Conservation (phyloP, 2,888 invertebrate species). For the Perithous albicinctus region DNA sequence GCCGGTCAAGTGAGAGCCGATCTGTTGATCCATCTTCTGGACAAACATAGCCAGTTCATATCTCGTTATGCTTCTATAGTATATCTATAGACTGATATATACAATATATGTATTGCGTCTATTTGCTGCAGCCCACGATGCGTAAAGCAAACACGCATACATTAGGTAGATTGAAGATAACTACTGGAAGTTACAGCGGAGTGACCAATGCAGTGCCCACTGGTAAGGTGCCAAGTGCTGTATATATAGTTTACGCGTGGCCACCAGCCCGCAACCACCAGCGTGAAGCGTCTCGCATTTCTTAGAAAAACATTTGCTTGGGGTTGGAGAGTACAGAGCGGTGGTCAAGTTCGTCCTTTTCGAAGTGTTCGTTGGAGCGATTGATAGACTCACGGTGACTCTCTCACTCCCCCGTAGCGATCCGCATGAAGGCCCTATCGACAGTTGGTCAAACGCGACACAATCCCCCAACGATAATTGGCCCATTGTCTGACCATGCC, state of each 20-base stretch:
- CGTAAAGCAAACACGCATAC: conserved; percentile 79
- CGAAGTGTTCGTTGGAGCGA: conserved; percentile 59
- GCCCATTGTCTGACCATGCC: conserved; percentile 79
- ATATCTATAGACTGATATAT: background rate
- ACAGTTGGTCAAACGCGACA: conserved; percentile 81
- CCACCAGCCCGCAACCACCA: background rate
- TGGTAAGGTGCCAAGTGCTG: background rate
- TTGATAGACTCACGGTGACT: conserved; percentile 73
- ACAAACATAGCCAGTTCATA: conserved; percentile 72
- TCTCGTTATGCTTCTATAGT: conserved; percentile 49
- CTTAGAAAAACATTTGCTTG: conserved; percentile 75
- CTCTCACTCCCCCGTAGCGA: conserved; percentile 77
- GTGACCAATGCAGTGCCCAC: conserved; percentile 20
- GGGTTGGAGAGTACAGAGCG: conserved; percentile 44
- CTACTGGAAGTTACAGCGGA: no score
- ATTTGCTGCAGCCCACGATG: conserved; percentile 41
- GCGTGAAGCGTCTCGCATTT: conserved; percentile 65
- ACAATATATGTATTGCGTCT: conserved; percentile 34
- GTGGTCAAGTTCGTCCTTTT: conserved; percentile 48
- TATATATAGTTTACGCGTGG: background rate
- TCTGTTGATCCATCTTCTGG: conserved; percentile 75
- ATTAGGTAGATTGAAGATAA: conserved; percentile 69
- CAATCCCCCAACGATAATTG: conserved; percentile 81
- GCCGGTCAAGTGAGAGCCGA: conserved; percentile 70
- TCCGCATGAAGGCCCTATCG: conserved; percentile 76